Evolutionary conservation across 2,797 vertebrate species (phyloP).

Genomic region (Cyprinella venusta): DNA sequence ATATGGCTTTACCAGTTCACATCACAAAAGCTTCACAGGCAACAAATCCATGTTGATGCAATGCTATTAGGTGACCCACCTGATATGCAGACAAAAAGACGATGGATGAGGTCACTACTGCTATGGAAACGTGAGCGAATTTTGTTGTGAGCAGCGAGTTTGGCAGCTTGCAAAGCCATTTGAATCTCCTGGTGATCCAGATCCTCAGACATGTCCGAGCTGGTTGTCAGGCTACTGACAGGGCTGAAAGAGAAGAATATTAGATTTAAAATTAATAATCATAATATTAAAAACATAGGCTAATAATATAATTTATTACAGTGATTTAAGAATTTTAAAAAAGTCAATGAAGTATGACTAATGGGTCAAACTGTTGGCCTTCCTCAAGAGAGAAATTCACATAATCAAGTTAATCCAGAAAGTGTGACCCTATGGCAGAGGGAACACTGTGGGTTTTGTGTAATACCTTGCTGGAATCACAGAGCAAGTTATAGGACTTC

Average conservation of each 20-base stretch:
- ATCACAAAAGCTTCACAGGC: neutral
- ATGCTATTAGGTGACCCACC: constrained; percentile 72
- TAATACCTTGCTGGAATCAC: neutral
- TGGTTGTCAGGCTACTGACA: constrained; percentile 81
- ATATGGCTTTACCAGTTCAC: neutral
- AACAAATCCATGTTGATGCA: neutral
- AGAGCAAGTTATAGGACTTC: neutral
- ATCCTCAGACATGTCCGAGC: constrained; percentile 85
- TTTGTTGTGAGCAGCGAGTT: constrained; percentile 86
- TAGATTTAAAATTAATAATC: neutral
- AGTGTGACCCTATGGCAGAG: neutral
- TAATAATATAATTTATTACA: neutral
- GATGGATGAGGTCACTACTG: constrained; percentile 96
- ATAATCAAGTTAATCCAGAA: constrained; percentile 27
- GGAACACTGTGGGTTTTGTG: constrained; percentile 7
- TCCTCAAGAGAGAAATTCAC: neutral
- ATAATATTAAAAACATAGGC: neutral
- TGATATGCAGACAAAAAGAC: constrained; percentile 98
- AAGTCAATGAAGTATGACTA: neutral
- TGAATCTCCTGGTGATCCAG: constrained; percentile 83
- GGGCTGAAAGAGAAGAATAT: constrained; percentile 64
- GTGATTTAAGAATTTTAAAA: neutral
- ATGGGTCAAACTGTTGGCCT: neutral
- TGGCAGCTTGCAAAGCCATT: constrained; percentile 81
- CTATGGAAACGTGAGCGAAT: constrained; percentile 94